Evolutionary conservation across 2,888 invertebrate species (phyloP), one percentile per base, ranked within the genome.

Genomic region (Luperina nickerlii): DNA sequence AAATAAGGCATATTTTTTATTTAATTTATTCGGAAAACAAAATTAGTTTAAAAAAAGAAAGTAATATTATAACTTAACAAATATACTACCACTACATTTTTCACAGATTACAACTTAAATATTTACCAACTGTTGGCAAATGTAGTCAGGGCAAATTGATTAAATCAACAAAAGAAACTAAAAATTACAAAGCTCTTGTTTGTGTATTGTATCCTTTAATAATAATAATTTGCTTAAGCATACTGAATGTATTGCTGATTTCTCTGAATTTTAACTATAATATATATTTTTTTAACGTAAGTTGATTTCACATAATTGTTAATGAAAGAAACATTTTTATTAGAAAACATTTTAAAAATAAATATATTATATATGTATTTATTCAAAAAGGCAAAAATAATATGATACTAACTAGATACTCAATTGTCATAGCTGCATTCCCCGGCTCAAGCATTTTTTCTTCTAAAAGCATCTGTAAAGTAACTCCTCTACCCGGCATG

Each of bases 381-480:
- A 54, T 45, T 11, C n/a, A 65, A 13, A 18, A 45, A 63, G 11
- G 18, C 15, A 60, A 60, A 73, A 38, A 45, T 18, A 18, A 51
- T 38, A 18, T 2, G 27, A 45, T 76, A 86, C 91, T 89, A 97
- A 98, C 98, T 97, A 99, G 97, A 96, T 99, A 99, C 94, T 99
- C 99, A 90, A 99, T 98, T 74, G 99, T 98, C 98, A 99, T 98
- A 75, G 98, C 97, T 66, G 98, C 98, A 92, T 98, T 98, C 66
- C 99, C 99, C 69, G 99, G 98, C 91, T 98, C 98, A 83, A 99
- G 97, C 92, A 99, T 98, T 93, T 98, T 98, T 76, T 99, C 99
- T 89, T 98, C 97, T 92, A 99, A 97, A 70, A 99, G 96, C 97
- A 98, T 99, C 94, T 98, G 98, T 84, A 99, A 96, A 18, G 99